Base-by-base conservation (phyloP, 2,113 vertebrate species). In the Ahaetulla prasina region DNA sequence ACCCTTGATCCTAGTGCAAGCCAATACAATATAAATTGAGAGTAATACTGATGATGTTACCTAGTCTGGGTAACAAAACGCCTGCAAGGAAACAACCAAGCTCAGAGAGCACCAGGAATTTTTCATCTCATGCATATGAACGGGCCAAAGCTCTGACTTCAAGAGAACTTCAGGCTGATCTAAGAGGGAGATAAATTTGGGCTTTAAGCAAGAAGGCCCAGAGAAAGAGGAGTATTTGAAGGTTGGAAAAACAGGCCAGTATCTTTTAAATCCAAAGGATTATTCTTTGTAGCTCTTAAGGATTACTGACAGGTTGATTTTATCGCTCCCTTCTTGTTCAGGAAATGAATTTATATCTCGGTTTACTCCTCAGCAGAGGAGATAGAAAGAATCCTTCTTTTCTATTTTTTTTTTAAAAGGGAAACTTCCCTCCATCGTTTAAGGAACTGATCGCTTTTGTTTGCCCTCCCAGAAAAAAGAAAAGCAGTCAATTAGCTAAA, bases 201-300 rank as follows among this genome's bases (percentile, higher is more conserved):
- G 88, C n/a, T 80, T 85, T 60, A 60, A 80, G 88, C 74, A 20
- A 47, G 85, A 18, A 86, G 74, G n/a, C 54, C 92, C 53, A 86
- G 88, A 92, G 90, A 92, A 89, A 90, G 88, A 92, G 88, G 92
- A 54, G 74, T 86, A 92, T 90, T 92, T 92, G 88, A 92, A 92
- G 92, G 92, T 92, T 92, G 88, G 86, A 63, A 90, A 27, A 92
- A 86, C 88, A 45, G 80, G 12, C 45, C 54, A 7, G 22, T 92
- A 92, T 90, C 88, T 92, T 47, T 92, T 63, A 63, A 92, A 92
- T 92, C 88, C 92, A 86, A 86, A 63, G 80, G 88, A 92, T 92
- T 90, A 90, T 60, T 92, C 53, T 89, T 90, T 50, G 80, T 14
- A 45, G 92, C 80, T 43, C 1, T 23, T 30, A 68, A 92, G 54